These are phyloP conservation scores for Xestobium rufovillosum DNA, from an alignment of 2,888 invertebrate genomes.

Conservation along the genomic window DNA sequence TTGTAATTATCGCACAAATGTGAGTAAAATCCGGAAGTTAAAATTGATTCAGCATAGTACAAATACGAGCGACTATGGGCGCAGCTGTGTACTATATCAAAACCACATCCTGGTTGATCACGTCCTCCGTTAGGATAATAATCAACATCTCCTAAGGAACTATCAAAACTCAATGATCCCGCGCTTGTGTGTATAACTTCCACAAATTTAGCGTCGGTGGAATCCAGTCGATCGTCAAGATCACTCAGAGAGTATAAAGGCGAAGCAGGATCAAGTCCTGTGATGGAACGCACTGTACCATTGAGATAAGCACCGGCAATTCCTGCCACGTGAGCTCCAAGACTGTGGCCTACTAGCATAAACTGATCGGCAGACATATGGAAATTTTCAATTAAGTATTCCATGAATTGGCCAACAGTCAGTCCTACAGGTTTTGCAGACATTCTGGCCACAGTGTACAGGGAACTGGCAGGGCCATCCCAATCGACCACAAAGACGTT, in stretches of 20 bases:
- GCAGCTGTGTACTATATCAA: constrained; percentile 33
- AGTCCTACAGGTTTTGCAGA: constrained; percentile 27
- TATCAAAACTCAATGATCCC: constrained; percentile 18
- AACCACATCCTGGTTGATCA: constrained; percentile 21
- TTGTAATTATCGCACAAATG: no score
- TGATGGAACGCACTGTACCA: constrained; percentile 17
- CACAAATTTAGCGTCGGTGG: constrained; percentile 21
- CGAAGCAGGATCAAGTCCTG: constrained; percentile 22
- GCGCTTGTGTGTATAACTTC: constrained; percentile 21
- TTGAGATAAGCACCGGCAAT: constrained; percentile 17
- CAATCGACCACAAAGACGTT: constrained; percentile 38
- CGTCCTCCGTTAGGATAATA: constrained; percentile 22
- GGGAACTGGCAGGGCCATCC: constrained; percentile 25
- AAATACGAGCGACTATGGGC: constrained; percentile 41
- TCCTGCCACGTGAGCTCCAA: constrained; percentile 23
- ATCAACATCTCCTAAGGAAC: constrained; percentile 21
- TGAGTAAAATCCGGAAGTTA: no score
- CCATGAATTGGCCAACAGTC: constrained; percentile 27
- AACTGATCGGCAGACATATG: constrained; percentile 16
- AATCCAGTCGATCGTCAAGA: constrained; percentile 13
- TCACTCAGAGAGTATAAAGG: constrained; percentile 19
- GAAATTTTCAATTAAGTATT: constrained; percentile 19
- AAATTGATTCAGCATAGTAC: constrained; percentile 45
- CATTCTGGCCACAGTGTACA: constrained; percentile 23
- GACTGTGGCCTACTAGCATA: constrained; percentile 20